Base-by-base conservation (phyloP, 1,140 invertebrate genomes). In the Battus philenor region DNA sequence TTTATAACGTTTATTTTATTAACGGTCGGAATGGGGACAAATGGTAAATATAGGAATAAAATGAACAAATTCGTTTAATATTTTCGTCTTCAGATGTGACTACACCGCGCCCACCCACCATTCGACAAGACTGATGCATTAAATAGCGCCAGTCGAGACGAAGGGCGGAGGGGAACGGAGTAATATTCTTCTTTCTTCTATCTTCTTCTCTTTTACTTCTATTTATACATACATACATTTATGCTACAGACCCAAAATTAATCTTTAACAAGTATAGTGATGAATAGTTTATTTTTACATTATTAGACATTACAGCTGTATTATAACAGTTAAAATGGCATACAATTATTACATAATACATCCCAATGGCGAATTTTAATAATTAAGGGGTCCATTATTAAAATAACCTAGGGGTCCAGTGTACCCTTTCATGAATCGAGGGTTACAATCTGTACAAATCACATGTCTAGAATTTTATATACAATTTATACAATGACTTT, bases 51-150 rank as follows among this genome's bases (percentile, higher is more conserved):
- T 7, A 4, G 34, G 8, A 26, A 22, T 11, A 38, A 38, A 38
- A 17, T 18, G 20, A 34, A 34, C 2, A 1, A 3, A 2, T 26
- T 38, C 24, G 13, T 13, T 24, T 15, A 44, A 18, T 41, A 43
- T 30, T 47, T 47, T 60, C 43, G 39, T 33, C 22, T 10, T n/a
- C 18, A 27, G 61, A 32, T 50, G 68, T 32, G 10, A 31, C 13
- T 17, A 50, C 66, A 52, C 58, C 50, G 18, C 54, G 65, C 64
- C 44, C 26, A 82, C 78, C 78, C 78, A 82, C 78, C 78, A 82
- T 82, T 82, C 78, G 78, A 82, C 78, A 82, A 82, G 78, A 82
- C 78, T 82, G 78, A 82, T 34, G 72, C 52, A 27, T 44, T 13
- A 8, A 6, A 50, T 56, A 54, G 59, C 74, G 50, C 32, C 52